phyloP scores from a whole-genome alignment of 2,888 invertebrate species.

The Microctonus brassicae region DNA sequence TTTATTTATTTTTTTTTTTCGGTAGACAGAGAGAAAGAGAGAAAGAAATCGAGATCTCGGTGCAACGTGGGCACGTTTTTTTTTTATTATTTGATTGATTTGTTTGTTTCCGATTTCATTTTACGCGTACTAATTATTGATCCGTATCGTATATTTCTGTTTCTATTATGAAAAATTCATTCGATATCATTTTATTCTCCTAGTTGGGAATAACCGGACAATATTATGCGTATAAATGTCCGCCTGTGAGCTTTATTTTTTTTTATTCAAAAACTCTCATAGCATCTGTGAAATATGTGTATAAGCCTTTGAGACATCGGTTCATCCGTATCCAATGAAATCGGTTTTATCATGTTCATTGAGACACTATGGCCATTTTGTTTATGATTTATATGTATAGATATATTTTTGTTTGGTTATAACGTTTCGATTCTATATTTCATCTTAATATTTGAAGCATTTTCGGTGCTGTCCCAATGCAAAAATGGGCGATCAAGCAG shows the following conservation, averaged over 20 bases:
- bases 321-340: slow-evolving; percentile 31
- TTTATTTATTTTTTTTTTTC: slow-evolving; percentile 8
- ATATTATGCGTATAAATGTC: slow-evolving; percentile 30
- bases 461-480: slow-evolving; percentile 63
- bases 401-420: slow-evolving; percentile 15
- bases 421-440: slow-evolving; percentile 25
- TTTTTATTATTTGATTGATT: neutral
- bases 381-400: slow-evolving; percentile 34
- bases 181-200: slow-evolving; percentile 13
- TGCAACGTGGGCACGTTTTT: neutral
- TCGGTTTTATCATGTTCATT: slow-evolving; percentile 19
- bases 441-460: slow-evolving; percentile 58
- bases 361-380: slow-evolving; percentile 25
- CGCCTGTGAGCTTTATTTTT: slow-evolving; percentile 20
- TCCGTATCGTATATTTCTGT: slow-evolving; percentile 31
- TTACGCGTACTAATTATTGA: slow-evolving; percentile 26
- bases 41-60: neutral
- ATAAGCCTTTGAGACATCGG: slow-evolving; percentile 27
- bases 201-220: slow-evolving; percentile 23
- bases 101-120: neutral
- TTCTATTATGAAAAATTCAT: slow-evolving; percentile 21
- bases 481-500: slow-evolving; percentile 67
- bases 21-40: slow-evolving; percentile 13
- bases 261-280: slow-evolving; percentile 1
- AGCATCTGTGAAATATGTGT: slow-evolving; percentile 10